Evolutionary conservation across 2,888 invertebrate genomes (phyloP).

Genomic region (Falcaria lacertinaria): DNA sequence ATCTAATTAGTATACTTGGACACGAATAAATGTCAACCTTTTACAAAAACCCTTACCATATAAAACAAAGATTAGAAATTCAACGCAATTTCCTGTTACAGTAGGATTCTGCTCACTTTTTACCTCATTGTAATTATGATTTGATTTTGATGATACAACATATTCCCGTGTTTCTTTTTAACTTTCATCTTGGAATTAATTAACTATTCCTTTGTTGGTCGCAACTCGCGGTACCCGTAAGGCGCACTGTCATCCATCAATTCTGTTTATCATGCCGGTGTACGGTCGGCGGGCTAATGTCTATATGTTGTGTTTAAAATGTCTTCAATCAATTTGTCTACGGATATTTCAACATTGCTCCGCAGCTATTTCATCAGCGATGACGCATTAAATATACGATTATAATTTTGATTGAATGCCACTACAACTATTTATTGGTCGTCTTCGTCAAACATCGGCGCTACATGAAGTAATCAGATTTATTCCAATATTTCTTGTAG

Average conservation of each 20-base stretch:
- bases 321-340: slow-evolving; percentile 64
- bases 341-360: slow-evolving; percentile 47
- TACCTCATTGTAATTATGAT: slow-evolving; percentile 36
- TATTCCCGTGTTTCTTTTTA: slow-evolving; percentile 44
- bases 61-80: too few relatives aligned
- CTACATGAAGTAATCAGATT: slow-evolving; percentile 32
- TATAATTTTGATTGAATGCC: slow-evolving; percentile 28
- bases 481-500: slow-evolving; percentile 25
- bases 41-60: slow-evolving; percentile 28
- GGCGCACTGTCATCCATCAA: slow-evolving; percentile 67
- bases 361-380: slow-evolving; percentile 47
- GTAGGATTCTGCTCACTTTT: slow-evolving; percentile 23
- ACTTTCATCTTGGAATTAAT: slow-evolving; percentile 69
- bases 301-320: slow-evolving; percentile 37
- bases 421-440: slow-evolving; percentile 4
- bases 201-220: slow-evolving; percentile 65
- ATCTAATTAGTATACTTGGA: slow-evolving; percentile 39
- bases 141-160: slow-evolving; percentile 38
- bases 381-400: slow-evolving; percentile 17
- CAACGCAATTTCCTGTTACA: neutral
- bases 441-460: slow-evolving; percentile 19
- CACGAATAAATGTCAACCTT: slow-evolving; percentile 30
- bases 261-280: slow-evolving; percentile 63
- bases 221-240: slow-evolving; percentile 32
- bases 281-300: slow-evolving; percentile 34